Conservation (phyloP, 2,888 invertebrate genomes). For the Pseudanteris insignis region DNA sequence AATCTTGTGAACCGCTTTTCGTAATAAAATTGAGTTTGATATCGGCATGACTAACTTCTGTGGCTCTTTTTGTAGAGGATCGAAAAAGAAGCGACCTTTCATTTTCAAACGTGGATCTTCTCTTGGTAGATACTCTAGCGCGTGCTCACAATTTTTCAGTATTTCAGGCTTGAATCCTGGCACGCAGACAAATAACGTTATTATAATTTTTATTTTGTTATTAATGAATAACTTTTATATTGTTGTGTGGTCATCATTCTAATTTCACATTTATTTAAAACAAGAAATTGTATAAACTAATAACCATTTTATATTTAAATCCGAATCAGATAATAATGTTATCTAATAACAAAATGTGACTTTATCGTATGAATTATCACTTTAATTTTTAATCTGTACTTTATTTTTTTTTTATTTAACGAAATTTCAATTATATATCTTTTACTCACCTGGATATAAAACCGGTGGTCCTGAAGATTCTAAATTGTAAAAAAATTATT, state of each 20-base stretch:
- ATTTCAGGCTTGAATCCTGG: constrained; percentile 64
- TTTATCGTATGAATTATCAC: too few species aligned
- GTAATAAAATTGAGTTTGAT: constrained; percentile 61
- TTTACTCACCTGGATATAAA: constrained; percentile 62
- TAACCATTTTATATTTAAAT: too few species aligned
- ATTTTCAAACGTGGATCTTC: constrained; percentile 62
- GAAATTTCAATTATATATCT: too few species aligned
- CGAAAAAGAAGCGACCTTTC: constrained; percentile 63
- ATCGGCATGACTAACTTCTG: constrained; percentile 34
- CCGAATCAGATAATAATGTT: too few species aligned
- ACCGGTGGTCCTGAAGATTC: constrained; percentile 57
- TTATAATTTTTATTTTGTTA: too few species aligned
- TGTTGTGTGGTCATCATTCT: too few species aligned
- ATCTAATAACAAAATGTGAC: too few species aligned
- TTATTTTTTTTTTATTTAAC: too few species aligned
- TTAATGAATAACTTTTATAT: too few species aligned
- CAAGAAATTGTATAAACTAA: too few species aligned
- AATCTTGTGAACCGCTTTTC: constrained; percentile 54
- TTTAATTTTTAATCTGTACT: too few species aligned
- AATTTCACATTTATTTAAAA: too few species aligned
- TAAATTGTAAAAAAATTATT: constrained; percentile 42
- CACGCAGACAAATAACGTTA: constrained; percentile 39
- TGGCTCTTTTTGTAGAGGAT: constrained; percentile 50
- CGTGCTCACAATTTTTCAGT: constrained; percentile 61
- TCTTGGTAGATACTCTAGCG: constrained; percentile 58